Evolutionary conservation across 2,888 invertebrate species (phyloP), one percentile per base, ranked within the genome.

Genomic region (Leptinotarsa peninsularis): DNA sequence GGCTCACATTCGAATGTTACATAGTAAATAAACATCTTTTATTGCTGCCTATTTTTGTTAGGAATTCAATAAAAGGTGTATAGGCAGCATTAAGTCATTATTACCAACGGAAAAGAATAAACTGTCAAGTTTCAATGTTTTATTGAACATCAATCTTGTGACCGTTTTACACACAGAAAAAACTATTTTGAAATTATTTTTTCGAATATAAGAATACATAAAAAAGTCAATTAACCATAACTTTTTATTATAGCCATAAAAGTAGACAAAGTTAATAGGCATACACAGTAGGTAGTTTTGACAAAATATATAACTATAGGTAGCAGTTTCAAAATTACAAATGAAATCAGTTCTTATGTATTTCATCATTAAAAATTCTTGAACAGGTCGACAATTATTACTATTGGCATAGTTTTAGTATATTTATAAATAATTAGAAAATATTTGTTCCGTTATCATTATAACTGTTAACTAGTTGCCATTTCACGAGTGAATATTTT

Each of bases 11-110:
- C 72, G 67, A 73, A 74, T 52, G 67, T 71, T 70, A 78, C 70
- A 81, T 73, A 75, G 77, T 76, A 75, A 79, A 76, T 77, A 80
- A 80, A 78, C 73, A 75, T 66, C 66, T 73, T 81, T 82, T 80
- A 82, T 78, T 80, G 77, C 67, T 66, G 66, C 49, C 17, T 71
- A 67, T 71, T 75, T 78, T 80, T 81, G 75, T 73, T 76, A 72
- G 27, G 72, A 81, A 81, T 80, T 81, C 82, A 78, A 81, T 82
- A 82, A 82, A 81, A 76, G 23, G 54, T 21, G n/a, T 70, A 72
- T 75, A 75, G 67, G 66, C 54, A 75, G 72, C 78, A 75, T 79
- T 78, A 82, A 81, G 71, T 77, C 74, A 78, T 82, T 79, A 82
- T 81, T 79, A 80, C 63, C 74, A 69, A 75, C 76, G 76, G 77